phyloP scores from a whole-genome alignment of 2,797 vertebrate genomes.

The Danio tinwini region DNA sequence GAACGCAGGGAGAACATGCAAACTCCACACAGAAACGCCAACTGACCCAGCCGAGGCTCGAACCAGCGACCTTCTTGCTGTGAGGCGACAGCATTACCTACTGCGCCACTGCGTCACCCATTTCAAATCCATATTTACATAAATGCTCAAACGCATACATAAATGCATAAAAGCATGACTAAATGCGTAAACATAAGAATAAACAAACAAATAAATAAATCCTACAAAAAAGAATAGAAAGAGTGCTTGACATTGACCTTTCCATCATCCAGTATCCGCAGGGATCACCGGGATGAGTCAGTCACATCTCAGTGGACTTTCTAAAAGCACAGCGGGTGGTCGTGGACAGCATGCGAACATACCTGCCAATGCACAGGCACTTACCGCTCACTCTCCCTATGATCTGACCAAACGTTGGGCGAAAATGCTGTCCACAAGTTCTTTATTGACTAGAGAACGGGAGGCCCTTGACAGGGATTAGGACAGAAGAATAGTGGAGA shows the following conservation, averaged over 20 bases:
- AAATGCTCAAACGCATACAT: too few relatives aligned
- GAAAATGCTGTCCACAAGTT: constrained; percentile 24
- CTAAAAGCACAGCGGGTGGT: constrained; percentile 31
- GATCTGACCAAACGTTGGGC: constrained; percentile 24
- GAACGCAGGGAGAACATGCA: too few relatives aligned
- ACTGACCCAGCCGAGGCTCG: too few relatives aligned
- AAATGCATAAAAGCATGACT: neutral
- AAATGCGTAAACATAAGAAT: too few relatives aligned
- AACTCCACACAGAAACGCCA: too few relatives aligned
- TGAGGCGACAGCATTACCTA: too few relatives aligned
- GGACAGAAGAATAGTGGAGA: neutral
- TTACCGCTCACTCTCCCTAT: neutral
- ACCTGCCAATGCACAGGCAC: constrained; percentile 24
- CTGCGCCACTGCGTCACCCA: too few relatives aligned
- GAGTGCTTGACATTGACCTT: constrained; percentile 10
- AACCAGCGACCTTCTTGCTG: too few relatives aligned
- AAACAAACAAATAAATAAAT: neutral
- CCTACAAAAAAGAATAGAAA: too few relatives aligned
- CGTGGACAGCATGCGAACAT: constrained; percentile 7
- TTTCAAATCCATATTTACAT: too few relatives aligned
- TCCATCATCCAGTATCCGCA: constrained; percentile 13
- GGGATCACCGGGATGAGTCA: constrained; percentile 43
- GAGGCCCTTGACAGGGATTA: constrained; percentile 27
- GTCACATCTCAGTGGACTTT: constrained; percentile 26
- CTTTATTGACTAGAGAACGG: constrained; percentile 24